phyloP scores from a whole-genome alignment of 2,797 vertebrate species.

The Takifugu ocellatus region DNA sequence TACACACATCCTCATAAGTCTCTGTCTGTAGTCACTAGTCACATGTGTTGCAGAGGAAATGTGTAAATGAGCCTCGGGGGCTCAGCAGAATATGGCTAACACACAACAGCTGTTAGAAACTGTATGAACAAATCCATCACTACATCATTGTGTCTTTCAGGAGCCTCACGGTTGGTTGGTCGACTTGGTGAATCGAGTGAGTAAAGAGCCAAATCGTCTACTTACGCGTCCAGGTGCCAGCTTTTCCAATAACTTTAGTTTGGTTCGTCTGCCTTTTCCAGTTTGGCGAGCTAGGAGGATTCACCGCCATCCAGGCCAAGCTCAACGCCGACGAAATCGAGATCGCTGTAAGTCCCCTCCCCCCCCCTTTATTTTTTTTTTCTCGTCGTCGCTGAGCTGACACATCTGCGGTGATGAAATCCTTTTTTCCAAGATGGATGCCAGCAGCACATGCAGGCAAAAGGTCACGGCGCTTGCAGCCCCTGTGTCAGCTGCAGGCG shows the following conservation, averaged over 20 bases:
- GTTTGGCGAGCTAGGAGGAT: conserved; percentile 97
- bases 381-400: neutral
- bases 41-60: conserved; percentile 9
- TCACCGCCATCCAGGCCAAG: conserved; percentile 94
- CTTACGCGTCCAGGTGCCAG: neutral
- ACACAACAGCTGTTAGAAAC: conserved; percentile 52
- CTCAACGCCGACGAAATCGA: conserved; percentile 93
- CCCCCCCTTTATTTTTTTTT: neutral
- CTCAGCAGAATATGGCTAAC: conserved; percentile 48
- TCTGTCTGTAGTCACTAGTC: conserved; percentile 24
- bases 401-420: conserved; percentile 12
- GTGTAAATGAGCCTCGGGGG: conserved; percentile 25
- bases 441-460: conserved; percentile 31
- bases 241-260: conserved; percentile 1
- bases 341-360: conserved; percentile 84
- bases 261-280: conserved; percentile 45
- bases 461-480: conserved; percentile 48
- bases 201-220: conserved; percentile 25
- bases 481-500: conserved; percentile 47
- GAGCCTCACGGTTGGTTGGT: conserved; percentile 99
- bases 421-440: conserved; percentile 17
- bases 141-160: conserved; percentile 67
- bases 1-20: conserved; percentile 15
- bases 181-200: conserved; percentile 96
- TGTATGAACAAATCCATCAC: conserved; percentile 10